phyloP scores from a whole-genome alignment of 2,888 invertebrate species.

The Drosophila nr. medialis region DNA sequence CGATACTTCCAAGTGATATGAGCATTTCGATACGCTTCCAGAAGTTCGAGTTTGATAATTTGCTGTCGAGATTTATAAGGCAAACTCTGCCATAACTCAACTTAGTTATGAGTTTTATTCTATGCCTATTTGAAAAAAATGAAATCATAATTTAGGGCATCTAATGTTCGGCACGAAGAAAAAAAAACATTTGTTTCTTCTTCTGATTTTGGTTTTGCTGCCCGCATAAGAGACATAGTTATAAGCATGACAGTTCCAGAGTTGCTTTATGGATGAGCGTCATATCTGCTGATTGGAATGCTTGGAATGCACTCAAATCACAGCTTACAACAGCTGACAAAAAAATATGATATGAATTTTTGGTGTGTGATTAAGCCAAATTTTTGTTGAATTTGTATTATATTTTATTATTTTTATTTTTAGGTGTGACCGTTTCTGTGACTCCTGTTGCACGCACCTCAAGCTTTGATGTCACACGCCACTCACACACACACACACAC shows the following conservation, averaged over 20 bases:
- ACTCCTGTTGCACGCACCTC: slow-evolving; percentile 57
- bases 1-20: slow-evolving; percentile 15
- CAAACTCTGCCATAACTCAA: neutral
- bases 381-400: neutral
- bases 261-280: slow-evolving; percentile 40
- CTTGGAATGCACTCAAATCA: neutral
- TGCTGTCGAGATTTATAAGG: neutral
- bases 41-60: neutral
- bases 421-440: slow-evolving; percentile 41
- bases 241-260: neutral
- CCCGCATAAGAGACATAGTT: slow-evolving; percentile 15
- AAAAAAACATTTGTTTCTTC: neutral
- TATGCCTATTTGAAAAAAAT: neutral
- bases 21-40: neutral
- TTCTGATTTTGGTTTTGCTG: neutral
- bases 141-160: neutral
- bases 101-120: neutral
- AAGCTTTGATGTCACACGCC: slow-evolving; percentile 41
- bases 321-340: neutral
- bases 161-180: neutral
- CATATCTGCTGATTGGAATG: slow-evolving; percentile 25
- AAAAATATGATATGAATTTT: neutral
- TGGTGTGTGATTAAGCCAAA: slow-evolving; percentile 24
- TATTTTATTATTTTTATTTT: slow-evolving; percentile 2
- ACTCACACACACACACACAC: slow-evolving; percentile 5